Percentiles rank a stretch among this genome's conserved stretches.
phyloP scores from a whole-genome alignment of 2,888 invertebrate species.

The Eupithecia abbreviata region DNA sequence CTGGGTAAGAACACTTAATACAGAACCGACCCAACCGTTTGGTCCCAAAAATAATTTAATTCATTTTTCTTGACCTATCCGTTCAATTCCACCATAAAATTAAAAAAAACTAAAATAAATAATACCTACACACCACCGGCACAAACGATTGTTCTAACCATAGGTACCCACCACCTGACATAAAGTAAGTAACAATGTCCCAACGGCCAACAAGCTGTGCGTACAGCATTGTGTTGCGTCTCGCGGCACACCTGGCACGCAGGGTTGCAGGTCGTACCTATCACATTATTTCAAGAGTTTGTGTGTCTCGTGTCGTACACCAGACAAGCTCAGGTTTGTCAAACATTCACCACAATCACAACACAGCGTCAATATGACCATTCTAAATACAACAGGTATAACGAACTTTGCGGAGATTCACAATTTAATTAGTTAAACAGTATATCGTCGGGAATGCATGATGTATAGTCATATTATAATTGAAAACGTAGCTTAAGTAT shows the following conservation, averaged over 20 bases:
- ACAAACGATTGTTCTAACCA: background rate
- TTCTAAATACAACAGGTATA: background rate
- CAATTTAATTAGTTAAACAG: background rate
- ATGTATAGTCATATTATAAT: background rate
- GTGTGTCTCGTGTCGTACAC: background rate
- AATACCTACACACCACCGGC: background rate
- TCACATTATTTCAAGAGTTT: background rate
- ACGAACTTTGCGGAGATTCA: background rate
- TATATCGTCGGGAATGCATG: background rate
- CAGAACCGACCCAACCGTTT: constrained; percentile 1
- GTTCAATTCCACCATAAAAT: background rate
- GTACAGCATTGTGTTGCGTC: background rate
- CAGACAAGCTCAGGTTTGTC: background rate
- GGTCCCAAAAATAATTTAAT: background rate
- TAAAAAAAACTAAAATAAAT: background rate
- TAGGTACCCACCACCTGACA: background rate
- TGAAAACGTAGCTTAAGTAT: background rate
- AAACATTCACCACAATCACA: background rate
- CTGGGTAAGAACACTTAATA: background rate
- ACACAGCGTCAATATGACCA: background rate
- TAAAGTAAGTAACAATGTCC: background rate
- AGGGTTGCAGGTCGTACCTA: no score
- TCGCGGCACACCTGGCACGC: background rate
- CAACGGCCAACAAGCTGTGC: background rate
- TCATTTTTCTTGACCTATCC: background rate